Evolutionary conservation across 2,113 vertebrate species (phyloP).

Genomic region (Lepidothrix coronata): DNA sequence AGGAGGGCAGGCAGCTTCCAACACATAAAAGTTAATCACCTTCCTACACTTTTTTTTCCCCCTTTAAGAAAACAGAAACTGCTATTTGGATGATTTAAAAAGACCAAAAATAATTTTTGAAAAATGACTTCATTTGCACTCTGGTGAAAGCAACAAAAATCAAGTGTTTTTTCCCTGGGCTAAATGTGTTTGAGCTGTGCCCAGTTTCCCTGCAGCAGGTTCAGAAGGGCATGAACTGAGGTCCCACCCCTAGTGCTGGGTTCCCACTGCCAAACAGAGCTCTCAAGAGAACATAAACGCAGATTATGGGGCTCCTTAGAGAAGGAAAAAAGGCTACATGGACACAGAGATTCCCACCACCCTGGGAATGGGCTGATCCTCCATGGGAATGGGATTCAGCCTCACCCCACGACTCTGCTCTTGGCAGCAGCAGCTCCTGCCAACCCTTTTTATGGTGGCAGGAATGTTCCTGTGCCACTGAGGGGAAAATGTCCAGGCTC

Average conservation of each 20-base stretch:
- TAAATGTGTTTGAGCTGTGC: neutral
- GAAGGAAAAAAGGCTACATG: neutral
- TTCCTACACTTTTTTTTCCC: neutral
- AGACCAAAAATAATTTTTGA: neutral
- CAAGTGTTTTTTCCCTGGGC: neutral
- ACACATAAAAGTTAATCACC: neutral
- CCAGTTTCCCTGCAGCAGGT: neutral
- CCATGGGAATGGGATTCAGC: neutral
- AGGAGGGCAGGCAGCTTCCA: neutral
- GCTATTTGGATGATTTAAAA: neutral
- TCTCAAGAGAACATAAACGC: neutral
- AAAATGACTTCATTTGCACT: neutral
- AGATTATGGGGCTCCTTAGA: neutral
- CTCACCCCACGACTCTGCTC: neutral
- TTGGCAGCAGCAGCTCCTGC: neutral
- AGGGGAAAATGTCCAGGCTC: neutral
- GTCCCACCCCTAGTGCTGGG: neutral
- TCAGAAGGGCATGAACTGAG: neutral
- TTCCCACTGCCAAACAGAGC: fast-evolving
- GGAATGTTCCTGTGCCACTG: neutral
- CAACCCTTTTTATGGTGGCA: neutral
- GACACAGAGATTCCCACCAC: neutral
- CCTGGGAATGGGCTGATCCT: neutral
- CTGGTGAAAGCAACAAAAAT: neutral
- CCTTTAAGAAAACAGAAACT: neutral